phyloP scores from a whole-genome alignment of 2,888 invertebrate species.

The Melanargia galathea region DNA sequence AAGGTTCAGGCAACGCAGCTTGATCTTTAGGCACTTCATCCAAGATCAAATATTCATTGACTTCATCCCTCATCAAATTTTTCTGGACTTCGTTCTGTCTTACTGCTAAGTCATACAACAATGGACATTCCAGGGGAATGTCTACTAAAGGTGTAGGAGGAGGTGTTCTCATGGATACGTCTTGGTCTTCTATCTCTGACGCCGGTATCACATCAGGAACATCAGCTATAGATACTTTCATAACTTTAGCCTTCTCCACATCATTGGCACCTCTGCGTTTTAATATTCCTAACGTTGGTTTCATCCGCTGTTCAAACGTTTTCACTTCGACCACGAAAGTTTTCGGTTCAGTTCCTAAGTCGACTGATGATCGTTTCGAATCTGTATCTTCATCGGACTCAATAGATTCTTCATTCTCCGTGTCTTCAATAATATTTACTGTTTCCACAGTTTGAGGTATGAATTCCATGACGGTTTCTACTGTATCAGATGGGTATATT shows the following conservation, averaged over 20 bases:
- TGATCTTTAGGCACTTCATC: constrained; percentile 62
- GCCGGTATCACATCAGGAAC: constrained; percentile 57
- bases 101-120: constrained; percentile 48
- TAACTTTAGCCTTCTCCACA: constrained; percentile 49
- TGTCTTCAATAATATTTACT: constrained; percentile 80
- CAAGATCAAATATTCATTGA: constrained; percentile 60
- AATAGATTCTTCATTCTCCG: constrained; percentile 67
- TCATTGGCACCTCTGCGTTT: constrained; percentile 51
- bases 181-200: constrained; percentile 42
- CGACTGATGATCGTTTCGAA: constrained; percentile 45
- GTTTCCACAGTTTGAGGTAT: constrained; percentile 80
- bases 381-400: constrained; percentile 51
- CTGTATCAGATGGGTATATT: constrained; percentile 72
- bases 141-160: constrained; percentile 50
- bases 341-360: constrained; percentile 61
- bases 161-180: constrained; percentile 42
- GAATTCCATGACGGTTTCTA: constrained; percentile 79
- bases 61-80: constrained; percentile 49
- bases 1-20: constrained; percentile 64
- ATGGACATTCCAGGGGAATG: constrained; percentile 48
- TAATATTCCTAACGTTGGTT: constrained; percentile 66
- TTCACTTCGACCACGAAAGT: constrained; percentile 71
- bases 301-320: constrained; percentile 65
- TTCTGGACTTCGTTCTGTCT: constrained; percentile 48
- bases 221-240: constrained; percentile 46